Conservation (phyloP, 2,797 vertebrate genomes). For the Mus spretus region DNA sequence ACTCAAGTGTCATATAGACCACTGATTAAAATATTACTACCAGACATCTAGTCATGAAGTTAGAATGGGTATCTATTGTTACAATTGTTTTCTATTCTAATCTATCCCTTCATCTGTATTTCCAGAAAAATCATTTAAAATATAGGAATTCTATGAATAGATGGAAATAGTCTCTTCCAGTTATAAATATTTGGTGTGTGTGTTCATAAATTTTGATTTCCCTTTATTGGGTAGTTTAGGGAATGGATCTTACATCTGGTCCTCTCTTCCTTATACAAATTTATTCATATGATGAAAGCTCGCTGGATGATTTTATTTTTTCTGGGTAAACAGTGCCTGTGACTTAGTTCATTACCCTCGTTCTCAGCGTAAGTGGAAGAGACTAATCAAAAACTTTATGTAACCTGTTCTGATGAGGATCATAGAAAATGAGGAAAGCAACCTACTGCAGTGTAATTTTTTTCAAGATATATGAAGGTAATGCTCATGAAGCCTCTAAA, state of each 20-base stretch:
- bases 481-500: background rate
- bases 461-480: background rate
- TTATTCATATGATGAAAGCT: background rate
- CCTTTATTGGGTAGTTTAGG: fast-evolving
- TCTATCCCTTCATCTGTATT: background rate
- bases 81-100: background rate
- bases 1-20: background rate
- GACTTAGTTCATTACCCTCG: background rate
- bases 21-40: background rate
- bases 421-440: background rate
- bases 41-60: background rate
- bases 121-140: background rate
- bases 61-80: background rate
- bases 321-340: background rate
- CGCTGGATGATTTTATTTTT: background rate
- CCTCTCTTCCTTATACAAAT: background rate
- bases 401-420: background rate
- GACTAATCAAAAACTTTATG: background rate
- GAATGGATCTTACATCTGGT: fast-evolving
- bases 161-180: background rate
- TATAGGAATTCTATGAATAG: background rate
- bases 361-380: background rate
- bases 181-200: too few relatives aligned
- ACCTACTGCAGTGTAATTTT: background rate
- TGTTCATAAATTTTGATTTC: background rate